Percentiles rank a stretch among this genome's conserved stretches.
phyloP scores from a whole-genome alignment of 2,797 vertebrate species.

The Coendou prehensilis region DNA sequence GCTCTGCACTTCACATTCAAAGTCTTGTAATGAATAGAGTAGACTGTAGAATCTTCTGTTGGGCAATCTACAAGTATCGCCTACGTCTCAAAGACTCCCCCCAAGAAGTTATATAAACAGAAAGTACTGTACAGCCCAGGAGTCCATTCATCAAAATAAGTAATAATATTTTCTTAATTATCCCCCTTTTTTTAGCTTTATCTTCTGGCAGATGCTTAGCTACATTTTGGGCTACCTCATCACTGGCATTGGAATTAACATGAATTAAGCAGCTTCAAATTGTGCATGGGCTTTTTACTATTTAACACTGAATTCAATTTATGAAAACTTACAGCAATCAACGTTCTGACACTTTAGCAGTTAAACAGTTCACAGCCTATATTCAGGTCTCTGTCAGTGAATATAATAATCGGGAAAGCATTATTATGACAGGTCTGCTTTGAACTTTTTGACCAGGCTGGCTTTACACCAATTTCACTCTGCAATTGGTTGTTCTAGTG shows the following conservation, averaged over 20 bases:
- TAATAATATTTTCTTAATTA: neutral
- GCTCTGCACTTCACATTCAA: neutral
- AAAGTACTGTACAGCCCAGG: neutral
- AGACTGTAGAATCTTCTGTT: neutral
- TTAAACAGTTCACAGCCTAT: neutral
- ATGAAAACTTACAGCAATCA: neutral
- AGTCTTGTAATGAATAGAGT: neutral
- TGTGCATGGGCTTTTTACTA: neutral
- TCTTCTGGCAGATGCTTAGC: neutral
- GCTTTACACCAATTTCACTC: neutral
- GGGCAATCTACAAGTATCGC: neutral
- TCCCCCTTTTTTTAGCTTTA: neutral
- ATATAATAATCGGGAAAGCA: neutral
- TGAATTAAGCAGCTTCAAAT: neutral
- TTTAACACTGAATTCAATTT: neutral
- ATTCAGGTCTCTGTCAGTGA: neutral
- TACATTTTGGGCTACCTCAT: slow-evolving; percentile 35
- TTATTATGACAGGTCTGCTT: neutral
- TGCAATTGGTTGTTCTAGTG: neutral
- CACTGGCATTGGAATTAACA: neutral
- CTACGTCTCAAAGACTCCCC: neutral
- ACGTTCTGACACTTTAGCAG: neutral
- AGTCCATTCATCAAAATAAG: slow-evolving; percentile 4
- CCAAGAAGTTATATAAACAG: neutral
- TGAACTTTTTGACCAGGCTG: neutral